These are phyloP conservation scores for Pterobdella sp. DNA, from an alignment of 2,888 invertebrate genomes.

Conservation along the genomic window DNA sequence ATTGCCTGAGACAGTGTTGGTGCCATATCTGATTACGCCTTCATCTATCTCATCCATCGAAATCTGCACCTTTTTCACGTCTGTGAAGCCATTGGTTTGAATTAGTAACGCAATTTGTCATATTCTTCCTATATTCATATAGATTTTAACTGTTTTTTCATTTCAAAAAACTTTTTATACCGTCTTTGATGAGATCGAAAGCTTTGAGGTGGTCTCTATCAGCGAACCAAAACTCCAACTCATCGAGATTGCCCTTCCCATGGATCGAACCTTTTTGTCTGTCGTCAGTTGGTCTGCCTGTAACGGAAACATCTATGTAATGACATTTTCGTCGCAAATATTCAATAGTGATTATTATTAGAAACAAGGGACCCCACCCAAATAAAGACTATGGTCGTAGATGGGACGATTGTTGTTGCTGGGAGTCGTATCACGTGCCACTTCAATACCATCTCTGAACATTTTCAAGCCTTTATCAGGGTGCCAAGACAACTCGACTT, in stretches of 20 bases:
- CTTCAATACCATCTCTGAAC: slow-evolving; percentile 41
- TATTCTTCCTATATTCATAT: neutral
- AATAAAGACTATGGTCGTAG: slow-evolving; percentile 36
- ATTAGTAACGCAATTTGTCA: neutral
- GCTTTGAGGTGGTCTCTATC: slow-evolving; percentile 41
- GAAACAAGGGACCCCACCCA: slow-evolving; percentile 42
- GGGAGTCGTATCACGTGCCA: slow-evolving; percentile 29
- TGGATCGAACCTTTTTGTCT: neutral
- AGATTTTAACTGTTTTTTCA: too few species aligned
- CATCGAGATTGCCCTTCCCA: slow-evolving; percentile 42
- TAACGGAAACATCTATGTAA: too few species aligned
- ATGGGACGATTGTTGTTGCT: slow-evolving; percentile 40
- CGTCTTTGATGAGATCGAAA: slow-evolving; percentile 27
- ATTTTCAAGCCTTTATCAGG: slow-evolving; percentile 43
- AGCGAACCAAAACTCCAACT: slow-evolving; percentile 47
- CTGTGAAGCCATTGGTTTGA: slow-evolving; percentile 32
- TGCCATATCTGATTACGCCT: slow-evolving; percentile 29
- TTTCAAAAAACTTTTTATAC: too few species aligned
- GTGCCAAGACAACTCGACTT: slow-evolving; percentile 48
- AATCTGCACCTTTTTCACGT: slow-evolving; percentile 35
- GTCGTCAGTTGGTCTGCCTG: slow-evolving; percentile 23
- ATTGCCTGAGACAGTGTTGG: slow-evolving; percentile 27
- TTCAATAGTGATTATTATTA: neutral
- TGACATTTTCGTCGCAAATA: neutral
- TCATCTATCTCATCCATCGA: slow-evolving; percentile 37